These are phyloP conservation scores for Hemiprocne comata DNA, from an alignment of 2,113 vertebrate genomes.

Conservation along the genomic window DNA sequence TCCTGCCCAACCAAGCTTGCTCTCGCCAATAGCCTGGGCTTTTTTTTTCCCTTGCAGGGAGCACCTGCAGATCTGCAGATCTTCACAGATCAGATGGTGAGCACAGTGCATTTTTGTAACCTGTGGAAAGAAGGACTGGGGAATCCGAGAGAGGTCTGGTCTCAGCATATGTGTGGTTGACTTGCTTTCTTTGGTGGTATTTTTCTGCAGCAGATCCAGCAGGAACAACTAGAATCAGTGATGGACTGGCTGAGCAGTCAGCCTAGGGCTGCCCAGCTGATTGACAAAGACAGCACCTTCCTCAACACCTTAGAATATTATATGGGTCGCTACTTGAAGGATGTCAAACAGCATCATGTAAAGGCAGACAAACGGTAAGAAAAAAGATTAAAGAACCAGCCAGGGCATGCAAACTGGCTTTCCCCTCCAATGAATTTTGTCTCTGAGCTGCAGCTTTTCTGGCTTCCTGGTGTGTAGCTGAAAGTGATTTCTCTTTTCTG, in stretches of 20 bases:
- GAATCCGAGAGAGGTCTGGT: neutral
- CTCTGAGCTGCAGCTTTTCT: neutral
- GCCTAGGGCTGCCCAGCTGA: slow-evolving; percentile 92
- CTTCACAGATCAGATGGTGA: slow-evolving; percentile 98
- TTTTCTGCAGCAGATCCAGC: slow-evolving; percentile 87
- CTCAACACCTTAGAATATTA: slow-evolving; percentile 93
- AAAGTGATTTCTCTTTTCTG: neutral
- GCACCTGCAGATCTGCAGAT: slow-evolving; percentile 91
- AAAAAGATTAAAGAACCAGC: neutral
- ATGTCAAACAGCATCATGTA: slow-evolving; percentile 91
- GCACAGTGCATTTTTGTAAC: neutral
- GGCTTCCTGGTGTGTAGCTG: neutral
- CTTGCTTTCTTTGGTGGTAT: neutral
- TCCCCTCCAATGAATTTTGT: neutral
- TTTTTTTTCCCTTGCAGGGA: slow-evolving; percentile 74
- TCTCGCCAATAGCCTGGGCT: neutral
- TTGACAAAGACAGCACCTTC: slow-evolving; percentile 93
- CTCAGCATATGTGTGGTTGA: neutral
- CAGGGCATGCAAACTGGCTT: neutral
- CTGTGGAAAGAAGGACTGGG: neutral
- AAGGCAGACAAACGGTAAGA: slow-evolving; percentile 94
- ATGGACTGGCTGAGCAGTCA: slow-evolving; percentile 95
- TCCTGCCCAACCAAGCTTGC: neutral
- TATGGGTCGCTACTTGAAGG: slow-evolving; percentile 92
- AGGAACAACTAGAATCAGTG: slow-evolving; percentile 91